Evolutionary conservation across 37 sponge, comb jelly and placozoan genomes (phyloP), one percentile per base, ranked within the genome.

Genomic region (Spongia lamella): DNA sequence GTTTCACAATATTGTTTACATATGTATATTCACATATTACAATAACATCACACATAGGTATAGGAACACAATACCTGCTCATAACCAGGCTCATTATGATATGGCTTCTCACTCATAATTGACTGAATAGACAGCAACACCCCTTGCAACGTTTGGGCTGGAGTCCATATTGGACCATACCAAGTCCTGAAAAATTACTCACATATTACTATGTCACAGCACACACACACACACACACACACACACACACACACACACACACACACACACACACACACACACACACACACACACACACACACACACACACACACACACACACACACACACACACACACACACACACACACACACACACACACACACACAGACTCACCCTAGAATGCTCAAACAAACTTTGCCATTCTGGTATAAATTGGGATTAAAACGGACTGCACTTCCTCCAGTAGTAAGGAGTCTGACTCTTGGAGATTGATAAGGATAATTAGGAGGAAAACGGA

Each of bases 31-130:
- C 5, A 43, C 47, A 43, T 43, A 43, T 9, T 43, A 43, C 47
- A 43, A 5, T 9, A 5, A 5, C 5, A 13, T 43, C 47, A 43
- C 47, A 43, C 47, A 43, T 9, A 43, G 7, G 9, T 43, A 43
- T 13, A n/a, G n/a, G n/a, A n/a, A n/a, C n/a, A n/a, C 7, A 43
- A 43, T 55, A 69, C 86, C 72, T 74, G 70, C 25, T 90, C 85
- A 82, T 50, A 94, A 19, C 95, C 95, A 47, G 95, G 95, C 34
- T 94, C 95, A 65, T 94, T 94, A 64, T 90, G 92, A 68, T 89
- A 94, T 11, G 95, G 95, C 32, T 87, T 87, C 56, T 88, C 91
- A 65, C 72, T 73, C 86, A 94, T 43, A 27, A 94, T 79, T 35
- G 91, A 79, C 79, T 94, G 95, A 2, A 94, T 87, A 3, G 95